Conservation (phyloP, 92 coral and sea anemone genomes). For the Heliopora coerulea region DNA sequence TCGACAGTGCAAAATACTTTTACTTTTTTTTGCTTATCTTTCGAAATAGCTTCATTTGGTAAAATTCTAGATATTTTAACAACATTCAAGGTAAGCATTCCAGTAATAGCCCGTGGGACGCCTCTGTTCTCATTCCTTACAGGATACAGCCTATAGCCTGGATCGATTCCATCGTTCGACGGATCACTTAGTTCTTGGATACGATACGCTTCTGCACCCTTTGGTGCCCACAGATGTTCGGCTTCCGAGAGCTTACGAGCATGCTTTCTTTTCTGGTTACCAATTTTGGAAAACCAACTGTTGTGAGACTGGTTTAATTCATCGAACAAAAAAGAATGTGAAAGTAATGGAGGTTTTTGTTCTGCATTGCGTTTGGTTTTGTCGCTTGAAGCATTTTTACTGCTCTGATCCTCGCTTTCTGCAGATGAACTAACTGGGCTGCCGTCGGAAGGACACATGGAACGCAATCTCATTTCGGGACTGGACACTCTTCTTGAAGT, state of each 20-base stretch:
- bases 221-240: not conserved
- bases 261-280: constrained; percentile 22
- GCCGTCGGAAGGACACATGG: not conserved
- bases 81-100: constrained; percentile 82
- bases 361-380: not conserved
- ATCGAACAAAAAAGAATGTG: constrained; percentile 12
- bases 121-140: constrained; percentile 49
- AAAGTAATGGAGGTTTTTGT: not conserved
- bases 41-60: constrained; percentile 55
- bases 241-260: constrained; percentile 36
- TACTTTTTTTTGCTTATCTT: constrained; percentile 63
- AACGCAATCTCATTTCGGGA: constrained; percentile 11
- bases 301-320: constrained; percentile 27
- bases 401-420: constrained; percentile 16
- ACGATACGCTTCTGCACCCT: constrained; percentile 28
- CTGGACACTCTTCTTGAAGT: constrained; percentile 1
- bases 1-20: constrained; percentile 84
- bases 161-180: constrained; percentile 53
- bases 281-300: constrained; percentile 40
- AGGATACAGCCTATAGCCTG: constrained; percentile 76
- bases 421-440: constrained; percentile 25
- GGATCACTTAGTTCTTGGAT: constrained; percentile 8
- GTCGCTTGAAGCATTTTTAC: not conserved
- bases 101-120: constrained; percentile 82
- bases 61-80: constrained; percentile 69